Evolutionary conservation across 2,797 vertebrate genomes (phyloP).

Genomic region (Acanthurus leucopareius): DNA sequence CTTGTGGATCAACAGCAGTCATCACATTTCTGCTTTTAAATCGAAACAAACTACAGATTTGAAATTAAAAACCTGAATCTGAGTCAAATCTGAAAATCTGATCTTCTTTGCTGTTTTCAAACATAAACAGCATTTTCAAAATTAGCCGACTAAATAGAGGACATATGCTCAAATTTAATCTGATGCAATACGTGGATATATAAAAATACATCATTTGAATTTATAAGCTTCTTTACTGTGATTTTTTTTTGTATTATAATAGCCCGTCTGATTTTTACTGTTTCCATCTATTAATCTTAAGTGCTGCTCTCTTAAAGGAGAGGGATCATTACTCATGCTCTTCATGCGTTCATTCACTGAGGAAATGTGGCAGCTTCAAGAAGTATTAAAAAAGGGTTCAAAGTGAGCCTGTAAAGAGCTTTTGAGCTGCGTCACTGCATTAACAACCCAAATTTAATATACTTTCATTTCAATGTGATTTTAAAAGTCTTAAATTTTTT

Average conservation of each 20-base stretch:
- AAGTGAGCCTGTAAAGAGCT: background rate
- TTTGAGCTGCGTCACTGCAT: conserved; percentile 3
- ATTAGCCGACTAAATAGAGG: too few species aligned
- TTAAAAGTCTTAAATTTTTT: conserved; percentile 36
- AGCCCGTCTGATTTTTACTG: too few species aligned
- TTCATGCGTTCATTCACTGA: conserved; percentile 25
- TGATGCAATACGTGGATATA: too few species aligned
- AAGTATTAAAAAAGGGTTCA: background rate
- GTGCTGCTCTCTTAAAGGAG: conserved; percentile 8
- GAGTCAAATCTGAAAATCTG: too few species aligned
- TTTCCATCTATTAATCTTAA: background rate
- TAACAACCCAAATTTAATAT: conserved; percentile 1
- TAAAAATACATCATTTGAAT: too few species aligned
- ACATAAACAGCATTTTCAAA: too few species aligned
- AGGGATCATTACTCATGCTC: background rate
- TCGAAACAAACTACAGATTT: background rate
- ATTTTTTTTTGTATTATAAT: too few species aligned
- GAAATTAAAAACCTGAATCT: too few species aligned
- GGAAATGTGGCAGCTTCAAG: background rate
- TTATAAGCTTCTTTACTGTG: too few species aligned
- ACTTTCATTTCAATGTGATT: conserved; percentile 31
- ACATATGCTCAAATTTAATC: too few species aligned
- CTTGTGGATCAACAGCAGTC: background rate
- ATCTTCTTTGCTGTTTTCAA: too few species aligned
- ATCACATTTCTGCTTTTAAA: background rate